Evolutionary conservation across 1,140 invertebrate species (phyloP), one percentile per base, ranked within the genome.

Genomic region (Drosophila elegans): DNA sequence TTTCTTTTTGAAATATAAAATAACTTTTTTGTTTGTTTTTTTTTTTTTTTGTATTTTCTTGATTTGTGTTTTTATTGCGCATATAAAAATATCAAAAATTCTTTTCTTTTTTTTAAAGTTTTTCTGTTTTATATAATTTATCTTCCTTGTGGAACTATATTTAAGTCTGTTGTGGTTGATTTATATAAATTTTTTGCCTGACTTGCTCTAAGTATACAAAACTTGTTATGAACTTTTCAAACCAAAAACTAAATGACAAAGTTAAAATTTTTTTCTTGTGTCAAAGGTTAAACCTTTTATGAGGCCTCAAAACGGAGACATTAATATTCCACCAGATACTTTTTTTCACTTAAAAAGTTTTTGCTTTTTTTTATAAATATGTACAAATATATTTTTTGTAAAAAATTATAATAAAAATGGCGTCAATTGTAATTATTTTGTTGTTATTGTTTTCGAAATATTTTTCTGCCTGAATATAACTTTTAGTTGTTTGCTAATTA

Each of bases 351-450:
- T 61, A 57, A 73, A 63, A 72, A 32, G 27, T 56, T 27, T 57
- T 64, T 57, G 46, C 51, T 62, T 41, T 66, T 45, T 55, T 55
- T 38, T 82, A 74, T 83, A 85, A 88, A 85, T 88, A 85, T 85
- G 66, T 85, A 85, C 83, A 85, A 78, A 88, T 88, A 82, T 78
- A 61, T 88, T 73, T 56, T 78, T 74, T 21, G 55, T 78, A 86
- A 78, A 81, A 84, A 85, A 88, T 75, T 75, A 67, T 52, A 75
- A 75, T 74, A 75, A 88, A 80, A 79, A 79, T 84, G 71, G 74
- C 79, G 59, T 71, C 63, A 41, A 76, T 59, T 36, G 12, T 71
- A 71, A 68, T 74, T 55, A 60, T 81, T 67, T 64, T 66, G 41
- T 49, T 44, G 41, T 73, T 73, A 54, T 41, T 67, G 36, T 39